These are phyloP conservation scores for Notothenia coriiceps DNA, from an alignment of 2,113 vertebrate species.

Conservation along the genomic window DNA sequence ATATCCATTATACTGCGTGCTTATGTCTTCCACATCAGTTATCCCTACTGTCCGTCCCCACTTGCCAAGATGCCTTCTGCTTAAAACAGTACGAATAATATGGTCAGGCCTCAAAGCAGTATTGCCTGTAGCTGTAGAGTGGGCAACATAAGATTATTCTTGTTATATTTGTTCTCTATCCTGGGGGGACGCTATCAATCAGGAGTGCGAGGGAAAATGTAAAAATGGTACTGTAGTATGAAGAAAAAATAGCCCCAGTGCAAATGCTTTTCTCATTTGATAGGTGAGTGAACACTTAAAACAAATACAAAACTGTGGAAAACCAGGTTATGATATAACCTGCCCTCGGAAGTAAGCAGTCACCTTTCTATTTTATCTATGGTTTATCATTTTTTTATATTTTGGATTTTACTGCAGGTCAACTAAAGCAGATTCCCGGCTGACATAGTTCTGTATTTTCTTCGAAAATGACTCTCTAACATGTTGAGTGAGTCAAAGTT, in stretches of 20 bases:
- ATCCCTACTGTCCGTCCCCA: slow-evolving; percentile 13
- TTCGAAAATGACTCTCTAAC: too few species aligned
- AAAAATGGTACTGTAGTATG: slow-evolving; percentile 37
- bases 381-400: neutral
- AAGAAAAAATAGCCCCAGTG: slow-evolving; percentile 44
- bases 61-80: slow-evolving; percentile 60
- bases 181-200: slow-evolving; percentile 76
- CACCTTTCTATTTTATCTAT: neutral
- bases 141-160: slow-evolving; percentile 59
- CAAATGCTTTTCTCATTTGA: slow-evolving; percentile 56
- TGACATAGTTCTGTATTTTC: neutral
- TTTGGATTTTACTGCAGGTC: neutral
- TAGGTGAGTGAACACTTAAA: slow-evolving; percentile 57
- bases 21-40: slow-evolving; percentile 28
- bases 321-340: slow-evolving; percentile 19
- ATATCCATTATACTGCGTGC: slow-evolving; percentile 37
- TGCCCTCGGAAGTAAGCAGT: slow-evolving; percentile 11
- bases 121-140: slow-evolving; percentile 50
- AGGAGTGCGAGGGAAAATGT: slow-evolving; percentile 54
- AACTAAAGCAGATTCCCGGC: neutral
- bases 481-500: too few species aligned
- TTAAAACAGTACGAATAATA: slow-evolving; percentile 69
- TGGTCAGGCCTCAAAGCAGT: slow-evolving; percentile 59
- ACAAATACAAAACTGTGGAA: slow-evolving; percentile 30
- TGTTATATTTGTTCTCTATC: slow-evolving; percentile 75